Evolutionary conservation across 2,888 invertebrate genomes (phyloP).

Genomic region (Caenorhabditis becei): DNA sequence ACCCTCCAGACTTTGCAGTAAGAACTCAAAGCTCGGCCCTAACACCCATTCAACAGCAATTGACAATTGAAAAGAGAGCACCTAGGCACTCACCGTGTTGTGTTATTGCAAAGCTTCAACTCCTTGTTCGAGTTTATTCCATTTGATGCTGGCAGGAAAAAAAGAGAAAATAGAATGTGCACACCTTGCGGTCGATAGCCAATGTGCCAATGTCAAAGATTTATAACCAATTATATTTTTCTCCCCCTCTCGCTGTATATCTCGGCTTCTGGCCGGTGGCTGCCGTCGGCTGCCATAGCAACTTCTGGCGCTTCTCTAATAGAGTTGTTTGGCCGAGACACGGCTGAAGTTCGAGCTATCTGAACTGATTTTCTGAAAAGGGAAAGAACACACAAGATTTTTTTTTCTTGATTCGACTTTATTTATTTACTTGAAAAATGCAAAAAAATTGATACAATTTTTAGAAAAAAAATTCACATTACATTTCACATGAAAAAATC

Average conservation of each 20-base stretch:
- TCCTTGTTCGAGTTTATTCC: neutral
- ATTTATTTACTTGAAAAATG: too few relatives aligned
- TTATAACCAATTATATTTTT: conserved; percentile 42
- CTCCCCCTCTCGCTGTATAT: conserved; percentile 12
- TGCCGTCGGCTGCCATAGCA: conserved; percentile 24
- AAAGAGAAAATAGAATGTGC: neutral
- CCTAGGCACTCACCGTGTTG: neutral
- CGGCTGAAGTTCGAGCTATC: neutral
- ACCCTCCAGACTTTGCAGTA: too few relatives aligned
- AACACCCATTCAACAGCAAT: neutral
- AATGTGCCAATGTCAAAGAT: conserved; percentile 6
- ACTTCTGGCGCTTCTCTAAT: neutral
- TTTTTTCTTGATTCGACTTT: too few relatives aligned
- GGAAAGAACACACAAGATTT: neutral
- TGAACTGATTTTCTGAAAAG: neutral
- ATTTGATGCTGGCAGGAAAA: neutral
- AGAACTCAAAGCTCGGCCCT: neutral
- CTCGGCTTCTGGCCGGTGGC: neutral
- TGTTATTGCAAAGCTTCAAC: too few relatives aligned
- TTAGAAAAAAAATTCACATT: too few relatives aligned
- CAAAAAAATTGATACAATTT: too few relatives aligned
- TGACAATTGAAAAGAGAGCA: neutral
- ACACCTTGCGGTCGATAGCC: neutral
- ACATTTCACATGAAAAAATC: too few relatives aligned
- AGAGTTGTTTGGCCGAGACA: neutral